Evolutionary conservation across 2,797 vertebrate species (phyloP), one percentile per base, ranked within the genome.

Genomic region (Brachymystax lenok): DNA sequence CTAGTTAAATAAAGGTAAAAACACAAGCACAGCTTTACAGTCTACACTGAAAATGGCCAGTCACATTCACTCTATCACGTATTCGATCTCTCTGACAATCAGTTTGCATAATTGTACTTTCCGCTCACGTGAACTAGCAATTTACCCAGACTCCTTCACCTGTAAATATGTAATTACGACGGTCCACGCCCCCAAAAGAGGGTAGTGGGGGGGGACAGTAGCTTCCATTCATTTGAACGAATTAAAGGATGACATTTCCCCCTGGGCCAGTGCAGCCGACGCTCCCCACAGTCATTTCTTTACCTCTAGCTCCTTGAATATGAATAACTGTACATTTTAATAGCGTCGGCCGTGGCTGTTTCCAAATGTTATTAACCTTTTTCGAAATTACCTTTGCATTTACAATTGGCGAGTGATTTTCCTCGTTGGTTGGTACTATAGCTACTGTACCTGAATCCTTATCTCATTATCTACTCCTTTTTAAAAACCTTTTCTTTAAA

Each of bases 321-420:
- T 79, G 81, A 93, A 91, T 92, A 87, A 87, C 71, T 30, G 54
- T 35, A 90, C 82, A 92, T 93, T 92, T 92, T 89, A 89, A 92
- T 90, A 84, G 80, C 80, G 72, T 79, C 63, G 5, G 88, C 84
- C 78, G 68, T 73, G 82, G 76, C 68, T 75, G 83, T 82, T 89
- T 89, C 78, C 59, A 91, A 90, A 90, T 86, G 79, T 85, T 81
- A 93, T 94, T 93, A 92, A 93, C 89, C 89, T 92, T 86, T 86
- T 85, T 74, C 67, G 54, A 84, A 90, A 89, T 92, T 77, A 87
- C 88, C 80, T 85, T 77, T 66, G 77, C 81, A 75, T 90, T 75
- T 82, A 63, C 69, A 83, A 87, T 86, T 77, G 79, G 73, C 74
- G 74, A 82, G 68, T 74, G 21, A 86, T 84, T 82, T 83, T 75